Conservation (phyloP, 2,113 vertebrate genomes). For the Podarcis muralis region DNA sequence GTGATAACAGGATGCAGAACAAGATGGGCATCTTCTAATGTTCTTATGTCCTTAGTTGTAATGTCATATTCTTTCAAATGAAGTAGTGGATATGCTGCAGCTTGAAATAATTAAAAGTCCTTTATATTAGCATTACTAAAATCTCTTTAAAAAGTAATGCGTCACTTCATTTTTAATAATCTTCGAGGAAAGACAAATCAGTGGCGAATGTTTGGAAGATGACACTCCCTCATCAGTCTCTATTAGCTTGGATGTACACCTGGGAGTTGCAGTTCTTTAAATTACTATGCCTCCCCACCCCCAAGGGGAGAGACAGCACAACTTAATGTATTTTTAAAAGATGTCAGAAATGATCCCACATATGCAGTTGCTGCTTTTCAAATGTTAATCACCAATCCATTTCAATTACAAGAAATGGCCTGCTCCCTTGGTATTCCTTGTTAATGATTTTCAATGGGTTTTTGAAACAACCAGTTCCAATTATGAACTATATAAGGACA, state of each 20-base stretch:
- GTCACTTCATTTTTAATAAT: neutral
- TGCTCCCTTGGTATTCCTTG: slow-evolving; percentile 40
- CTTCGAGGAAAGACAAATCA: neutral
- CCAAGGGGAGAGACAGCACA: neutral
- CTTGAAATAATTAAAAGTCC: neutral
- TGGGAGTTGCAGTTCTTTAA: slow-evolving; percentile 10
- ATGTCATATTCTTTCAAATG: neutral
- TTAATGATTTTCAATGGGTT: slow-evolving; percentile 61
- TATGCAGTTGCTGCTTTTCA: slow-evolving; percentile 39
- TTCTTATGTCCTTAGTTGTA: neutral
- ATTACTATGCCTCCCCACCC: neutral
- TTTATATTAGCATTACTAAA: neutral
- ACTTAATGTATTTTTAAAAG: slow-evolving; percentile 22
- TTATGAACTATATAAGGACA: slow-evolving; percentile 2
- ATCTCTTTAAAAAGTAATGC: neutral
- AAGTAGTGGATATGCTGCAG: neutral
- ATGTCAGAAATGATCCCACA: slow-evolving; percentile 25
- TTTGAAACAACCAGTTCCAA: slow-evolving; percentile 23
- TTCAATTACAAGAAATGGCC: slow-evolving; percentile 38
- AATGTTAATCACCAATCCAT: slow-evolving; percentile 29
- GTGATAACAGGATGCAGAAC: no score
- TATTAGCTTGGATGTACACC: fast-evolving
- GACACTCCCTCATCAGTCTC: neutral
- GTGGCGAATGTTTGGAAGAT: neutral
- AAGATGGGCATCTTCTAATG: neutral